These are phyloP conservation scores for Trichomycterus rosablanca DNA, from an alignment of 2,113 vertebrate genomes.

Conservation along the genomic window DNA sequence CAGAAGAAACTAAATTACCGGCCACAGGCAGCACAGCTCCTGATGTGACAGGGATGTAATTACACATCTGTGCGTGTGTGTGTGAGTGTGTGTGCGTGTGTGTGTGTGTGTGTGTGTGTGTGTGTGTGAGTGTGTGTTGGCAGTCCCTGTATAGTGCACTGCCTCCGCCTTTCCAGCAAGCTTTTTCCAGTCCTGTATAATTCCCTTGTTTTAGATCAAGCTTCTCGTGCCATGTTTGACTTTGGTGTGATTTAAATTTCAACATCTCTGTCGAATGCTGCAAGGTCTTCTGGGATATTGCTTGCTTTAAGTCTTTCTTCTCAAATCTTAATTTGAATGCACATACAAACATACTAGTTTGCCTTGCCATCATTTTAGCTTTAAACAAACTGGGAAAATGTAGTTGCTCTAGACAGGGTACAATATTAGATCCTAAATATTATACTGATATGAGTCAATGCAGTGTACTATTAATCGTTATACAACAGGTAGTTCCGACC, in stretches of 20 bases:
- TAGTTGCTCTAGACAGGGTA: too few species aligned
- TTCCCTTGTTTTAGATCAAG: constrained; percentile 25
- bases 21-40: constrained; percentile 22
- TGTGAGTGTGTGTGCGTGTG: not conserved
- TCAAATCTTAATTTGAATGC: not conserved
- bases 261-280: constrained; percentile 52
- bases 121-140: constrained; percentile 1
- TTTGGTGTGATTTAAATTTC: constrained; percentile 60
- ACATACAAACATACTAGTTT: too few species aligned
- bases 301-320: not conserved
- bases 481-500: too few species aligned
- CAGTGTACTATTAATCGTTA: too few species aligned
- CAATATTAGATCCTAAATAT: too few species aligned
- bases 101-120: constrained; percentile 7
- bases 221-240: constrained; percentile 35
- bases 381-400: too few species aligned
- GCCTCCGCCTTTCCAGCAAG: not conserved
- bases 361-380: too few species aligned
- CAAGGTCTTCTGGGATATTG: constrained; percentile 42
- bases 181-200: not conserved
- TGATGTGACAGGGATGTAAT: constrained; percentile 22
- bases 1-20: constrained; percentile 34
- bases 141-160: constrained; percentile 4
- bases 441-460: too few species aligned
- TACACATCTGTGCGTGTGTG: constrained; percentile 22